Percentiles rank a stretch among this genome's conserved stretches.
Evolutionary conservation across 2,888 invertebrate genomes (phyloP).

Genomic region (Serrognathus titanus): DNA sequence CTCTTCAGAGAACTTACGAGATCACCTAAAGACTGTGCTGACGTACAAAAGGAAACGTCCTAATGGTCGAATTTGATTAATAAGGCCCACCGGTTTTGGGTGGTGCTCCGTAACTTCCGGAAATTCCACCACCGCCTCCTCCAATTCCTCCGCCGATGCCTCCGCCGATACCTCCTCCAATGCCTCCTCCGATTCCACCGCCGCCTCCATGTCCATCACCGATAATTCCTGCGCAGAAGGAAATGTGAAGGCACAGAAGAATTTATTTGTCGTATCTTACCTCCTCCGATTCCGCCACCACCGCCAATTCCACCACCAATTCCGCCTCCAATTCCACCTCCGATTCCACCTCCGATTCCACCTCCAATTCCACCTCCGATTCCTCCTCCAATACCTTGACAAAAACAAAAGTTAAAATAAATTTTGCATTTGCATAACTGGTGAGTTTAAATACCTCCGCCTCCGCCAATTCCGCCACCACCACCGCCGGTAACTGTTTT

Average conservation of each 20-base stretch:
- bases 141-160: constrained; percentile 33
- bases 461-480: constrained; percentile 41
- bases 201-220: constrained; percentile 29
- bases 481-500: constrained; percentile 27
- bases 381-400: constrained; percentile 42
- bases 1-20: not conserved
- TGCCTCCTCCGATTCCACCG: constrained; percentile 40
- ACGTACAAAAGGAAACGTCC: not conserved
- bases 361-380: constrained; percentile 33
- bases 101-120: constrained; percentile 48
- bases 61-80: constrained; percentile 30
- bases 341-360: constrained; percentile 43
- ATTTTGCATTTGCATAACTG: no score
- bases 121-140: constrained; percentile 37
- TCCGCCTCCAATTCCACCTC: constrained; percentile 45
- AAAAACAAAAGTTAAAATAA: constrained; percentile 1
- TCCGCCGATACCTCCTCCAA: constrained; percentile 45
- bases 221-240: constrained; percentile 36
- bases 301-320: constrained; percentile 40
- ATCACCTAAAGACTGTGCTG: not conserved
- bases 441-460: constrained; percentile 15
- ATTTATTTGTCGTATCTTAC: no score
- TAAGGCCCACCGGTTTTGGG: constrained; percentile 51
- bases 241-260: not conserved
- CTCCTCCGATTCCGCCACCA: constrained; percentile 41